Evolutionary conservation across 2,888 invertebrate genomes (phyloP).

Genomic region (Plutella xylostella): DNA sequence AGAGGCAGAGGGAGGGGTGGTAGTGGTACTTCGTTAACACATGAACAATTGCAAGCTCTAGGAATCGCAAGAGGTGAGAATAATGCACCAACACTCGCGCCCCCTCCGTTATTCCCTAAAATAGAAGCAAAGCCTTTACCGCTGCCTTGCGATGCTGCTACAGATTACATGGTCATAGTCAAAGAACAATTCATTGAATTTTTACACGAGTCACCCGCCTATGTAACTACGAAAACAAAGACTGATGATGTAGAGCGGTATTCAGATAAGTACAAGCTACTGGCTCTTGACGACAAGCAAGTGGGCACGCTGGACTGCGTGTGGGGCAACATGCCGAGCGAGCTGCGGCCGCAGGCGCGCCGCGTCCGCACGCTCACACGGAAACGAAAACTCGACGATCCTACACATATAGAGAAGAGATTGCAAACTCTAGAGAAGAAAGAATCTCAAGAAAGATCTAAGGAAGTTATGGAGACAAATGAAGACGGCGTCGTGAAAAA

Average conservation of each 20-base stretch:
- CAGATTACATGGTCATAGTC: constrained; percentile 77
- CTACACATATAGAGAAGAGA: constrained; percentile 48
- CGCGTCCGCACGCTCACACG: constrained; percentile 35
- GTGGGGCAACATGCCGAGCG: constrained; percentile 74
- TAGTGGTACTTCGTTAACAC: constrained; percentile 59
- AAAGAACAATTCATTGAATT: constrained; percentile 80
- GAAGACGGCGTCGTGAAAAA: constrained; percentile 53
- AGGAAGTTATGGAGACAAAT: constrained; percentile 55
- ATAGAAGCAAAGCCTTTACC: constrained; percentile 69
- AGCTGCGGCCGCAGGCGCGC: constrained; percentile 66
- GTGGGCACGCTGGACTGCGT: constrained; percentile 59
- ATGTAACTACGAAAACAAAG: constrained; percentile 58
- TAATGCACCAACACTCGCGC: constrained; percentile 59
- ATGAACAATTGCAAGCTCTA: constrained; percentile 69
- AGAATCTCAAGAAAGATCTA: constrained; percentile 62
- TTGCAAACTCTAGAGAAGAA: constrained; percentile 77
- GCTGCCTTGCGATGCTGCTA: constrained; percentile 64
- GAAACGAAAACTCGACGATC: constrained; percentile 50
- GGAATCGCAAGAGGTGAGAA: constrained; percentile 69
- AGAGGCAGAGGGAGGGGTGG: constrained; percentile 64
- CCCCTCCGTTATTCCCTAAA: constrained; percentile 72
- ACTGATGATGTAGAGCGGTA: constrained; percentile 67
- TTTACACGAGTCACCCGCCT: constrained; percentile 76
- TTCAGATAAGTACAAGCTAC: constrained; percentile 68
- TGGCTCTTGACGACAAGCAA: constrained; percentile 59